Evolutionary conservation across 2,888 invertebrate species (phyloP).

Genomic region (Cataglyphis albicans): DNA sequence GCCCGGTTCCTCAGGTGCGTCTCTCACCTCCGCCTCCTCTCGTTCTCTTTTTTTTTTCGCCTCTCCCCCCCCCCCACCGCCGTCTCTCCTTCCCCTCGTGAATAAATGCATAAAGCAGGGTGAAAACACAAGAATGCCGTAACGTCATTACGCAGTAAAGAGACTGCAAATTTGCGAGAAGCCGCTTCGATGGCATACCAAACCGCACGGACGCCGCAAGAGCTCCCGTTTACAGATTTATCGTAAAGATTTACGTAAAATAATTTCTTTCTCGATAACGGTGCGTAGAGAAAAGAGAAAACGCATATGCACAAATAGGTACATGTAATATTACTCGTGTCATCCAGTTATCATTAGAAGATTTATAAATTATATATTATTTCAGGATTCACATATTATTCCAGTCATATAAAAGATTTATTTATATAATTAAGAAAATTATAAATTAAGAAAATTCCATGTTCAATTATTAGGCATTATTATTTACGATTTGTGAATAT

Average conservation of each 20-base stretch:
- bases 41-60: conserved; percentile 19
- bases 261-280: conserved; percentile 39
- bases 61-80: conserved; percentile 2
- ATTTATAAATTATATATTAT: background rate
- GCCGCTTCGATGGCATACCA: conserved; percentile 60
- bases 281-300: background rate
- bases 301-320: background rate
- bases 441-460: background rate
- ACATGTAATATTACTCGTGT: background rate
- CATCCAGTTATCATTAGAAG: background rate
- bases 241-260: conserved; percentile 14
- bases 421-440: too few relatives aligned
- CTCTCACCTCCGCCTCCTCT: conserved; percentile 48
- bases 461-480: background rate
- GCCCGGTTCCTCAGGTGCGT: conserved; percentile 3
- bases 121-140: conserved; percentile 77
- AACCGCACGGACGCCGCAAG: conserved; percentile 43
- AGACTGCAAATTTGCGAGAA: conserved; percentile 74
- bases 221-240: conserved; percentile 41
- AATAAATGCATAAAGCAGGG: conserved; percentile 78
- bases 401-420: background rate
- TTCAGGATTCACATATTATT: too few relatives aligned
- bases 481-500: background rate
- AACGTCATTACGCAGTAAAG: conserved; percentile 76
- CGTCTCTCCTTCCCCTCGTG: conserved; percentile 41